phyloP scores from a whole-genome alignment of 2,113 vertebrate genomes.

The Plotosus lineatus region DNA sequence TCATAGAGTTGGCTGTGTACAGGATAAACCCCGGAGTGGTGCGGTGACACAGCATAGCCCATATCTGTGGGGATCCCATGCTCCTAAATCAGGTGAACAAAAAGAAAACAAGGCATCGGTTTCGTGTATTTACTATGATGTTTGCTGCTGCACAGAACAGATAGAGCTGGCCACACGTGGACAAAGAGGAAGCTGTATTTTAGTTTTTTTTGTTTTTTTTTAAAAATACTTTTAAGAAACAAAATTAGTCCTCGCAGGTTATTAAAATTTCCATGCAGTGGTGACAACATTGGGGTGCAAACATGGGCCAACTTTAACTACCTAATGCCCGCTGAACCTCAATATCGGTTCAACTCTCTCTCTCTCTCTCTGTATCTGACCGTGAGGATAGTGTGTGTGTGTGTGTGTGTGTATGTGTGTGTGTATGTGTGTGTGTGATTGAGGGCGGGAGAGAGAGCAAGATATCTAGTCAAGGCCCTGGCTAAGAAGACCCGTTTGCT shows the following conservation, averaged over 20 bases:
- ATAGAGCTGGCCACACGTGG: neutral
- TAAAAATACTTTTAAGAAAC: neutral
- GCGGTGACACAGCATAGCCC: constrained; percentile 94
- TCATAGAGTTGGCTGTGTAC: constrained; percentile 95
- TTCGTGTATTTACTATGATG: neutral
- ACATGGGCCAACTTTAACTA: neutral
- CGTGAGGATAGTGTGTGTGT: neutral
- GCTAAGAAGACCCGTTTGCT: constrained; percentile 47
- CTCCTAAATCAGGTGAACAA: constrained; percentile 74
- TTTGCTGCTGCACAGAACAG: neutral
- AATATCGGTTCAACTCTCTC: neutral
- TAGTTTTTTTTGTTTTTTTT: neutral
- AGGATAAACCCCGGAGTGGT: constrained; percentile 97
- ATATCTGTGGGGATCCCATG: constrained; percentile 95
- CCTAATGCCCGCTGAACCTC: neutral
- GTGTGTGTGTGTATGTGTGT: constrained; percentile 22
- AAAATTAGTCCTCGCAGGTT: neutral
- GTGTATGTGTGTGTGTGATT: constrained; percentile 20
- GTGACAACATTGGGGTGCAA: too few species aligned
- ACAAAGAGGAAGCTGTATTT: neutral
- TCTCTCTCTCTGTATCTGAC: neutral
- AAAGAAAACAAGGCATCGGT: neutral
- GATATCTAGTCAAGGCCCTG: constrained; percentile 36
- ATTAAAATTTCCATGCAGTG: constrained; percentile 14
- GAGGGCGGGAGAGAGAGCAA: too few species aligned